Evolutionary conservation across 1,140 invertebrate genomes (phyloP).

Genomic region (Cydia amplana): DNA sequence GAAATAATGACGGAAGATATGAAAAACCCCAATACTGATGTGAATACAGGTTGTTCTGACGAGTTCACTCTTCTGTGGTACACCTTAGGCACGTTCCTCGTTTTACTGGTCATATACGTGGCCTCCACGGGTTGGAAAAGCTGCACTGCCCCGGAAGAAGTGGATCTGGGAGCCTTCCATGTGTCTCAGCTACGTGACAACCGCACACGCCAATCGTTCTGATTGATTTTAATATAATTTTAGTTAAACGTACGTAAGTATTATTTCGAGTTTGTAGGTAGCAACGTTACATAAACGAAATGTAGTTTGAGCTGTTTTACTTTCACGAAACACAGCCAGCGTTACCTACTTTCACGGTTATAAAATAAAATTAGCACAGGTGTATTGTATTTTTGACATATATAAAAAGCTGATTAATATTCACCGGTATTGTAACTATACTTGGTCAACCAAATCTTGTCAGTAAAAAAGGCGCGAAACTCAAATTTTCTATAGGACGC

Average conservation of each 20-base stretch:
- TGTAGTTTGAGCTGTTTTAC: too few relatives aligned
- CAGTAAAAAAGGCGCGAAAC: too few relatives aligned
- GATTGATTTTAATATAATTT: neutral
- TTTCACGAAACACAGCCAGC: too few relatives aligned
- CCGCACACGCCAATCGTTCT: neutral
- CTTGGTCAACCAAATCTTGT: too few relatives aligned
- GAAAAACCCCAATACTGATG: neutral
- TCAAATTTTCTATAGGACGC: too few relatives aligned
- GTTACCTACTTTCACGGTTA: too few relatives aligned
- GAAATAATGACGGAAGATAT: neutral
- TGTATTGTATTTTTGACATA: too few relatives aligned
- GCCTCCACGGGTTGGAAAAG: slow-evolving; percentile 61
- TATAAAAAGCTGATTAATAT: too few relatives aligned
- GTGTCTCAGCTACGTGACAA: slow-evolving; percentile 17
- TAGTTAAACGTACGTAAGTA: neutral
- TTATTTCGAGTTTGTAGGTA: neutral
- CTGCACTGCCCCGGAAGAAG: slow-evolving; percentile 61
- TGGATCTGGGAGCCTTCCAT: slow-evolving; percentile 55
- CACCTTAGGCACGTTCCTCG: slow-evolving; percentile 50
- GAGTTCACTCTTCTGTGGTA: slow-evolving; percentile 36
- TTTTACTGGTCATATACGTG: slow-evolving; percentile 51
- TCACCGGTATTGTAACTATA: too few relatives aligned
- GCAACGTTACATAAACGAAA: too few relatives aligned
- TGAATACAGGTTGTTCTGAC: neutral
- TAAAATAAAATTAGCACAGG: too few relatives aligned